A percentile compares a stretch with the other conserved stretches of the same genome.
Evolutionary conservation across 2,113 vertebrate species (phyloP).

Genomic region (Elgaria multicarinata): DNA sequence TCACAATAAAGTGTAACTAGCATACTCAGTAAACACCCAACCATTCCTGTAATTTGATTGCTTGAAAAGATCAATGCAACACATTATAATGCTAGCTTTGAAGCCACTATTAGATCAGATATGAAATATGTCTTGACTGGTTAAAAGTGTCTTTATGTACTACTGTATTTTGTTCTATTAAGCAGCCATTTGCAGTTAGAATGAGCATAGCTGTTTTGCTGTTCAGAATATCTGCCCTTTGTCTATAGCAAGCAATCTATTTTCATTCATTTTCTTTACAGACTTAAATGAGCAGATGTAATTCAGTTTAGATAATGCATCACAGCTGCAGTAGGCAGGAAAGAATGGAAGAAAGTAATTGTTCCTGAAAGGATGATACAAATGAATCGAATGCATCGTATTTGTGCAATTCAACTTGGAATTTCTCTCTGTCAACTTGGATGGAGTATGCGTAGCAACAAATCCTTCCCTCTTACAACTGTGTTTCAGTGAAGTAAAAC

Average conservation of each 20-base stretch:
- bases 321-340: constrained; percentile 47
- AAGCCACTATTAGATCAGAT: constrained; percentile 15
- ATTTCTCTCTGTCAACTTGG: neutral
- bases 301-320: constrained; percentile 60
- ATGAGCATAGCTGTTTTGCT: neutral
- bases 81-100: neutral
- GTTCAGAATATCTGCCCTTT: constrained; percentile 23
- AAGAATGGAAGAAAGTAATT: constrained; percentile 60
- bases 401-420: constrained; percentile 22
- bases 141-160: constrained; percentile 11
- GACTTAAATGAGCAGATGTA: constrained; percentile 56
- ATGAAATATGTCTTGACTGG: constrained; percentile 23
- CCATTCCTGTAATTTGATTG: constrained; percentile 1
- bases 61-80: constrained; percentile 9
- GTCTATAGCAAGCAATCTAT: constrained; percentile 37
- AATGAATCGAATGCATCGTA: constrained; percentile 42
- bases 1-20: neutral
- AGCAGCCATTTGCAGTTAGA: constrained; percentile 16
- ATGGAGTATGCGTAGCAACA: neutral
- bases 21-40: neutral
- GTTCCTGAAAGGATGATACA: constrained; percentile 37
- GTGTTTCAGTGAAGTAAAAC: constrained; percentile 20
- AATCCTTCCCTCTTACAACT: constrained; percentile 34
- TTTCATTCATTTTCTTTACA: constrained; percentile 56
- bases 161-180: constrained; percentile 28